Percentiles rank a stretch among this genome's conserved stretches.
phyloP scores from a whole-genome alignment of 2,888 invertebrate species.

The Sarcophaga caerulescens region DNA sequence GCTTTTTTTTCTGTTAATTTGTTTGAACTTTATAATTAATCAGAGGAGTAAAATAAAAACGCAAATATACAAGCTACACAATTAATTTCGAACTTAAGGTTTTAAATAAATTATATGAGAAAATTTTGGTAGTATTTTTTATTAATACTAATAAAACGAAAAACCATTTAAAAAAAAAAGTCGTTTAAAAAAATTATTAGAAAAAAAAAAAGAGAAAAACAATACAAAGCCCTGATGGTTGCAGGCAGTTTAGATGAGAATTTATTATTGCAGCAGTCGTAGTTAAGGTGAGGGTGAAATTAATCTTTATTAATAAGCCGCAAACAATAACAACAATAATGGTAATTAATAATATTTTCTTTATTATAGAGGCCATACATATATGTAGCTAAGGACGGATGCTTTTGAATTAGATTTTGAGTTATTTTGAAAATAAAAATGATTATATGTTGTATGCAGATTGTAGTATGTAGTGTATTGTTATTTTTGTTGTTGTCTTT shows the following conservation, averaged over 20 bases:
- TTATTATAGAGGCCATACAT: conserved; percentile 40
- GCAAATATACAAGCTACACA: too few relatives aligned
- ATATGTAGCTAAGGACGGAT: conserved; percentile 19
- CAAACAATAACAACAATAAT: conserved; percentile 20
- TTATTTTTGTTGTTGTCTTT: background rate
- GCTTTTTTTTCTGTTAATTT: background rate
- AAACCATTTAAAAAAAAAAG: background rate
- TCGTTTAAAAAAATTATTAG: background rate
- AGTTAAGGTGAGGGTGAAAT: background rate
- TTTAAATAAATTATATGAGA: too few relatives aligned
- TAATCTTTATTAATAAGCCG: conserved; percentile 24
- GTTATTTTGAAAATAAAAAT: too few relatives aligned
- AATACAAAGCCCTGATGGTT: too few relatives aligned
- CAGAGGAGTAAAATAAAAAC: background rate
- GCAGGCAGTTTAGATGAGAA: conserved; percentile 27
- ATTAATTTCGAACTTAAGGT: too few relatives aligned
- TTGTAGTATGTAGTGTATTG: conserved; percentile 7
- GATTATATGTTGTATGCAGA: conserved; percentile 3
- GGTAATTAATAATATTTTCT: background rate
- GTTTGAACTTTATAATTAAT: background rate
- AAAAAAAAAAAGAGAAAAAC: background rate
- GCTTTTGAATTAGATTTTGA: too few relatives aligned
- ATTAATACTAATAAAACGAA: background rate
- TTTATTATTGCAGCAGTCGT: conserved; percentile 17
- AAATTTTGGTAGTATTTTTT: too few relatives aligned